These are phyloP conservation scores for Alosa alosa DNA, from an alignment of 2,113 vertebrate species.

Conservation along the genomic window DNA sequence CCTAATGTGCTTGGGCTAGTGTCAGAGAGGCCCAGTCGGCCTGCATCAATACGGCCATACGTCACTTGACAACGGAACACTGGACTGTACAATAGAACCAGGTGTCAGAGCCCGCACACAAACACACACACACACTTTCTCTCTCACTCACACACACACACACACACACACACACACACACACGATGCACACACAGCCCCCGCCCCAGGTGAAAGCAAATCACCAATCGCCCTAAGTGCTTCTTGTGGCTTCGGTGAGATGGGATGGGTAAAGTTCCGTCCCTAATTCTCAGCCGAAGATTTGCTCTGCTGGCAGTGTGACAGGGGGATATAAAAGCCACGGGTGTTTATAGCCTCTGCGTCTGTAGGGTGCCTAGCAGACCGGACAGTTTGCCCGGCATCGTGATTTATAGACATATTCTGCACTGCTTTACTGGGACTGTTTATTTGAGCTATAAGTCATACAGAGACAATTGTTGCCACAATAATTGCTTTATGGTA, in stretches of 20 bases:
- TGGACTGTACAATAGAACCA: constrained; percentile 57
- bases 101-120: constrained; percentile 46
- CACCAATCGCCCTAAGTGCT: constrained; percentile 56
- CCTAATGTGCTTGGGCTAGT: constrained; percentile 63
- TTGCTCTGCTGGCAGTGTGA: constrained; percentile 28
- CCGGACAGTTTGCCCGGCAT: constrained; percentile 18
- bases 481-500: constrained; percentile 6
- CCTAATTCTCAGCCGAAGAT: constrained; percentile 10
- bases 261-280: constrained; percentile 11
- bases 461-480: constrained; percentile 12
- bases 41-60: constrained; percentile 70
- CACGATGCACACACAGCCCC: constrained; percentile 14
- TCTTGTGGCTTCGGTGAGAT: constrained; percentile 29
- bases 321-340: constrained; percentile 15
- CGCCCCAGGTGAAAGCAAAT: constrained; percentile 57
- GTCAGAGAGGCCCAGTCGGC: constrained; percentile 66
- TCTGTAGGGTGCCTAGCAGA: constrained; percentile 4
- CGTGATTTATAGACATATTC: constrained; percentile 34
- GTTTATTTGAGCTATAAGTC: constrained; percentile 9
- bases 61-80: constrained; percentile 64
- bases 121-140: too few species aligned
- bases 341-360: not conserved
- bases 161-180: too few species aligned
- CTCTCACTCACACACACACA: not conserved
- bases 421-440: constrained; percentile 8